A percentile compares a stretch with the other conserved stretches of the same genome.
Evolutionary conservation across 2,113 vertebrate species (phyloP).

Genomic region (Gasterosteus aculeatus): DNA sequence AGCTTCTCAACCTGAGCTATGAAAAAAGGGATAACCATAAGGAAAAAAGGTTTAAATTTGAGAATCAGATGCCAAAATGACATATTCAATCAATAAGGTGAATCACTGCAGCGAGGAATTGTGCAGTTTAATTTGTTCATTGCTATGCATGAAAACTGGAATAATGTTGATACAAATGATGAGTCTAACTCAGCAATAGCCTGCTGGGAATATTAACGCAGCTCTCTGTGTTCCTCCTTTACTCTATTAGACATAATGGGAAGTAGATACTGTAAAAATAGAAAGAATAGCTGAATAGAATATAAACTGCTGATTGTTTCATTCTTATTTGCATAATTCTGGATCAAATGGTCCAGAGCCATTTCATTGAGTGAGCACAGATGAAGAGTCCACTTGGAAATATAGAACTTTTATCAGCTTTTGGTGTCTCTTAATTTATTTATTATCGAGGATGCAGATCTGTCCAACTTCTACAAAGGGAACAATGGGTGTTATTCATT

Average conservation of each 20-base stretch:
- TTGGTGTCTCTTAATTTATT: constrained; percentile 13
- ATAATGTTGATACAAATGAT: constrained; percentile 37
- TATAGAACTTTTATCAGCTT: constrained; percentile 5
- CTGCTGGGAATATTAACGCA: constrained; percentile 49
- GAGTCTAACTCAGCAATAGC: constrained; percentile 29
- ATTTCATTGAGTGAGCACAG: constrained; percentile 21
- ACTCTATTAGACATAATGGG: constrained; percentile 38
- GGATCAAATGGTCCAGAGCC: constrained; percentile 33
- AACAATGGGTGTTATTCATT: constrained; percentile 31
- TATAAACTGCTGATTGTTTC: constrained; percentile 42
- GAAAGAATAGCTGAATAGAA: constrained; percentile 36
- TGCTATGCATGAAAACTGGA: constrained; percentile 55
- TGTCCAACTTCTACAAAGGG: constrained; percentile 9
- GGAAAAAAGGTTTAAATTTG: neutral
- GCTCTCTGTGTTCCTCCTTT: constrained; percentile 31
- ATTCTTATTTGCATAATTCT: constrained; percentile 46
- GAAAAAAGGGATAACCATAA: neutral
- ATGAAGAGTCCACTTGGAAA: constrained; percentile 27
- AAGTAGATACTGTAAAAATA: constrained; percentile 24
- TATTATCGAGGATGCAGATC: constrained; percentile 18
- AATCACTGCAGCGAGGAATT: constrained; percentile 10
- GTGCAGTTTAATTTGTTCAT: constrained; percentile 38
- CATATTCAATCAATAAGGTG: constrained; percentile 23
- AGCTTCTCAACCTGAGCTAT: neutral
- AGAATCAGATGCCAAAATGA: constrained; percentile 11